A percentile compares a stretch with the other conserved stretches of the same genome.
Evolutionary conservation across 2,888 invertebrate species (phyloP).

Genomic region (Eudemis profundana): DNA sequence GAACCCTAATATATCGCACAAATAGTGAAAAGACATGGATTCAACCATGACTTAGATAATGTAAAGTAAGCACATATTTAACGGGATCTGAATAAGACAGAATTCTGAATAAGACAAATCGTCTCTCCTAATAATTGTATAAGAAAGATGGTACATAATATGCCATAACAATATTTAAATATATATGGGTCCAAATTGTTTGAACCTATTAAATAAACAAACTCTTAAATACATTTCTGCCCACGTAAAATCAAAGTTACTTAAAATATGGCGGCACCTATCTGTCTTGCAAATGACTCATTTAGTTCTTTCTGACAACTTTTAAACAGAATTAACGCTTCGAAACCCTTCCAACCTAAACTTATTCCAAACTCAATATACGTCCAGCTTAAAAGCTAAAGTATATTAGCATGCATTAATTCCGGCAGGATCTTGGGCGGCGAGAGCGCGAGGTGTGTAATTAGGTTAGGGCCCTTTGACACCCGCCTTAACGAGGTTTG

Average conservation of each 20-base stretch:
- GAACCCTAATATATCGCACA: too few species aligned
- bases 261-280: background rate
- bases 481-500: constrained; percentile 81
- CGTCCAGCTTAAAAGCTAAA: constrained; percentile 50
- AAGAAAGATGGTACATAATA: too few species aligned
- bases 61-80: too few species aligned
- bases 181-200: too few species aligned
- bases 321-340: constrained; percentile 45
- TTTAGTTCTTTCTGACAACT: constrained; percentile 38
- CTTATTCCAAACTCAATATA: constrained; percentile 45
- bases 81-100: too few species aligned
- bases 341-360: constrained; percentile 41
- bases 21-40: too few species aligned
- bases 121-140: too few species aligned
- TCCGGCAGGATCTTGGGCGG: constrained; percentile 46
- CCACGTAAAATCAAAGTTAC: background rate
- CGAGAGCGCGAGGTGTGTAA: constrained; percentile 73
- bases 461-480: constrained; percentile 83
- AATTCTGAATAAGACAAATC: too few species aligned
- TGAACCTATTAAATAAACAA: too few species aligned
- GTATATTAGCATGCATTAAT: constrained; percentile 58
- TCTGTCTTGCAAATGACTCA: background rate
- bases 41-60: too few species aligned
- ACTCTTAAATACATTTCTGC: too few species aligned
- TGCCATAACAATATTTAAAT: too few species aligned